Conservation (phyloP, 2,888 invertebrate species). For the Anorthoa munda region DNA sequence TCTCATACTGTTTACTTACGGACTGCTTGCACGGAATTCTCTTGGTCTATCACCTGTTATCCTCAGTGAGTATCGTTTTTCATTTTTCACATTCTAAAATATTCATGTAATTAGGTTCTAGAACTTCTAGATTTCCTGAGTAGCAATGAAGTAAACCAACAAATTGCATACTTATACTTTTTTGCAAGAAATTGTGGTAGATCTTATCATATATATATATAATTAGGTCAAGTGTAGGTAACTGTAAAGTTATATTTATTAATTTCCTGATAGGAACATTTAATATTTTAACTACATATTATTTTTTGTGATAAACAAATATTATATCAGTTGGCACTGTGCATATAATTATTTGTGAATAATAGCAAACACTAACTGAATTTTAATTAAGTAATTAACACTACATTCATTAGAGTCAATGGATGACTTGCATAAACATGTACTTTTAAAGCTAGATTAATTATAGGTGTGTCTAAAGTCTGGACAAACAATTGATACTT, state of each 20-base stretch:
- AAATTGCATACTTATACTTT: conserved; percentile 4
- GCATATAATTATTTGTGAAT: background rate
- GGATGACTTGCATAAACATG: conserved; percentile 10
- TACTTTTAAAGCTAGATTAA: background rate
- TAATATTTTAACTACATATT: background rate
- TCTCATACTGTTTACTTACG: conserved; percentile 76
- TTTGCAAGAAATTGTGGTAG: background rate
- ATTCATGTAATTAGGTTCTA: conserved; percentile 51
- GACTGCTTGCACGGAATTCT: conserved; percentile 80
- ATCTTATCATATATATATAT: background rate
- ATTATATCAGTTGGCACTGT: conserved; percentile 1
- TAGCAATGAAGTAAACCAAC: background rate
- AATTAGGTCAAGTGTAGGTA: background rate
- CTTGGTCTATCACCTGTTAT: conserved; percentile 86
- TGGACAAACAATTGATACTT: background rate
- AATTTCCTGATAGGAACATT: background rate
- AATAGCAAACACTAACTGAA: background rate
- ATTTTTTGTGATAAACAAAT: conserved; percentile 4
- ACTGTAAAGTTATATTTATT: background rate
- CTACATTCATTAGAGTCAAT: background rate
- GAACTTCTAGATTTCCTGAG: conserved; percentile 22
- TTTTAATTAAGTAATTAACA: background rate
- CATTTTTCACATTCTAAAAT: conserved; percentile 60
- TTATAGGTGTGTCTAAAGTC: background rate
- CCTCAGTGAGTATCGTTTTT: conserved; percentile 82